Conservation (phyloP, 2,113 vertebrate species). For the Typhlomys cinereus region DNA sequence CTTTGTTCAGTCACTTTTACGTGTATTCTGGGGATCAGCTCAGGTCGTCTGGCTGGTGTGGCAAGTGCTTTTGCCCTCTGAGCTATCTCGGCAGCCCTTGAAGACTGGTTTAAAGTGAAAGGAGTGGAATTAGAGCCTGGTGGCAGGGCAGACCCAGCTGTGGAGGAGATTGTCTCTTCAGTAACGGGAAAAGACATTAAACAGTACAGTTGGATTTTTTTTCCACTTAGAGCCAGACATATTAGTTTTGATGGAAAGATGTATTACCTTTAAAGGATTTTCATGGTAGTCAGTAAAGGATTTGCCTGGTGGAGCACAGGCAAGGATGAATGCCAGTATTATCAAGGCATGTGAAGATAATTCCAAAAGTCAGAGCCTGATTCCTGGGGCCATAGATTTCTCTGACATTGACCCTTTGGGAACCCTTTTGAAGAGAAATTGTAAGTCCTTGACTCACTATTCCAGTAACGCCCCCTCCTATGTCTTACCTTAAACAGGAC, state of each 20-base stretch:
- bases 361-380: background rate
- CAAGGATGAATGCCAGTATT: background rate
- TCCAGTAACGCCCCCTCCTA: background rate
- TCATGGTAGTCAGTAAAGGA: background rate
- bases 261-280: background rate
- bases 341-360: background rate
- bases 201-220: too few relatives aligned
- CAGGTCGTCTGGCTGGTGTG: too few relatives aligned
- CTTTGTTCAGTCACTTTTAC: too few relatives aligned
- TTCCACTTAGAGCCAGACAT: too few relatives aligned
- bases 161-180: too few relatives aligned
- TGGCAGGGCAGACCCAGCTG: too few relatives aligned
- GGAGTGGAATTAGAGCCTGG: too few relatives aligned
- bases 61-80: too few relatives aligned
- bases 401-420: background rate
- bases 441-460: background rate
- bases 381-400: background rate
- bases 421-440: background rate
- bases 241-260: background rate
- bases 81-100: too few relatives aligned
- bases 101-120: too few relatives aligned
- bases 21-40: too few relatives aligned
- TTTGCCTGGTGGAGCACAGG: background rate
- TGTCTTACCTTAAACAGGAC: background rate
- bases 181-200: too few relatives aligned